Conservation (phyloP, 2,113 vertebrate genomes). For the Penelope pileata region DNA sequence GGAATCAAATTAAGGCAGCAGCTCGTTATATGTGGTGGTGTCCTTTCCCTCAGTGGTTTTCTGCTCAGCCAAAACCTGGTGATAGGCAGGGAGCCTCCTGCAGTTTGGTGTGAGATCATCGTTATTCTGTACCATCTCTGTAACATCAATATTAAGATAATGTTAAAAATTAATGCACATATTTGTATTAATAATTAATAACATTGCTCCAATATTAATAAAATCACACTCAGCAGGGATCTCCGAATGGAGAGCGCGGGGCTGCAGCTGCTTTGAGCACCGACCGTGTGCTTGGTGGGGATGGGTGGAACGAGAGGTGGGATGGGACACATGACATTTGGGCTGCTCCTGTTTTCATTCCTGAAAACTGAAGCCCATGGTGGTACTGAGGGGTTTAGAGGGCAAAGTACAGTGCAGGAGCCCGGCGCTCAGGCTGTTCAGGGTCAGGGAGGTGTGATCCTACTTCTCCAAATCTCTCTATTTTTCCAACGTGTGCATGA, state of each 20-base stretch:
- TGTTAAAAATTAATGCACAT: constrained; percentile 25
- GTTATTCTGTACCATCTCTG: constrained; percentile 2
- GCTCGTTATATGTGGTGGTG: not conserved
- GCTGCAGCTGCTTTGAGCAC: not conserved
- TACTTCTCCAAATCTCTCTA: not conserved
- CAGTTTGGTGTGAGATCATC: not conserved
- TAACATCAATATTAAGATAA: constrained; percentile 52
- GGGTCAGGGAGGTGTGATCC: not conserved
- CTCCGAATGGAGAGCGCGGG: not conserved
- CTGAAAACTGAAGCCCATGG: not conserved
- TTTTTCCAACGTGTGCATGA: not conserved
- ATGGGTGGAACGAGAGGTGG: not conserved
- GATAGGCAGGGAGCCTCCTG: not conserved
- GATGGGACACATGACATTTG: not conserved
- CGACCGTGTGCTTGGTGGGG: not conserved
- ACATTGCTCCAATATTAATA: constrained; percentile 43
- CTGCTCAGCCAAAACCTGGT: not conserved
- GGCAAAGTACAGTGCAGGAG: not conserved
- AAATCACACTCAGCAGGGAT: constrained; percentile 36
- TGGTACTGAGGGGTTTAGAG: not conserved
- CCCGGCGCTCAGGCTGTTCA: not conserved
- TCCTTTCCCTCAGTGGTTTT: not conserved
- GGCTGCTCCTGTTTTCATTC: not conserved
- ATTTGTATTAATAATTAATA: constrained; percentile 38
- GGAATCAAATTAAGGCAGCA: constrained; percentile 6